phyloP scores from a whole-genome alignment of 2,113 vertebrate genomes.

The Hystrix cristata region DNA sequence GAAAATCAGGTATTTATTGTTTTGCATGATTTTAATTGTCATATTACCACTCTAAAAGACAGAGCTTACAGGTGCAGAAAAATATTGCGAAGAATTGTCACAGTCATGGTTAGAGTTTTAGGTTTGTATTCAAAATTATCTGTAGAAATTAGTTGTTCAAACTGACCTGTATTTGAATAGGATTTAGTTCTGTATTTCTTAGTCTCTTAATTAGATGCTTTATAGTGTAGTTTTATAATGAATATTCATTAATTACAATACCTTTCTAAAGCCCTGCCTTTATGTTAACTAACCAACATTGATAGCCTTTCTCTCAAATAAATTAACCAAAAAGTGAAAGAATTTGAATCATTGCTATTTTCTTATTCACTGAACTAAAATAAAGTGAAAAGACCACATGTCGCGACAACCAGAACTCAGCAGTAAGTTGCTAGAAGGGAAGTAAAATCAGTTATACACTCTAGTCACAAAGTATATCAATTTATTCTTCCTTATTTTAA shows the following conservation, averaged over 20 bases:
- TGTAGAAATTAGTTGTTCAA: background rate
- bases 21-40: background rate
- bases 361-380: background rate
- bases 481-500: background rate
- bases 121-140: background rate
- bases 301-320: background rate
- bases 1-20: background rate
- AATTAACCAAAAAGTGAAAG: background rate
- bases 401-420: background rate
- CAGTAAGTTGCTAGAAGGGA: background rate
- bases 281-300: background rate
- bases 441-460: background rate
- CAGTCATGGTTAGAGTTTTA: background rate
- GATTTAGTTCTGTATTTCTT: background rate
- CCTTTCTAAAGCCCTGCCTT: background rate
- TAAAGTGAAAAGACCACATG: background rate
- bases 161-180: background rate
- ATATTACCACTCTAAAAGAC: background rate
- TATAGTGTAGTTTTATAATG: background rate
- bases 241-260: background rate
- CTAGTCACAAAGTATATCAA: background rate
- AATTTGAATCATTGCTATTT: background rate
- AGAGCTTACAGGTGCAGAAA: background rate
- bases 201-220: background rate
- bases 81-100: background rate